phyloP scores from a whole-genome alignment of 2,797 vertebrate species.

The Anolis apletophallus region DNA sequence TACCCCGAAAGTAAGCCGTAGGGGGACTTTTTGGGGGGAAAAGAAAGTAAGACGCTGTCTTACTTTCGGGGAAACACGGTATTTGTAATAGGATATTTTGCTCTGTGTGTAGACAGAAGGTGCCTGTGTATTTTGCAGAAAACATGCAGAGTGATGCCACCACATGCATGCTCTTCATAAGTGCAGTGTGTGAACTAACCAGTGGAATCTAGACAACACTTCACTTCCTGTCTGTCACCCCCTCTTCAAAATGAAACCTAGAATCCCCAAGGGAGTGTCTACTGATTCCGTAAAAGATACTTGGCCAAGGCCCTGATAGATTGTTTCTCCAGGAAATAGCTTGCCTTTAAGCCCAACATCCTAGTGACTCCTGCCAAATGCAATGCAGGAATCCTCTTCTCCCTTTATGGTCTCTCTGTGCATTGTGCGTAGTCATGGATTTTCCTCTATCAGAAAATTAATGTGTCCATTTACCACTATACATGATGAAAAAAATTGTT shows the following conservation, averaged over 20 bases:
- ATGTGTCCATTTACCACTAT: background rate
- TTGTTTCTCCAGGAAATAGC: slow-evolving; percentile 13
- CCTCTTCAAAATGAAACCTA: background rate
- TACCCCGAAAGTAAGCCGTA: no score
- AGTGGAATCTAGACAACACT: slow-evolving; percentile 21
- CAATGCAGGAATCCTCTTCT: slow-evolving; percentile 10
- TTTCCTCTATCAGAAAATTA: slow-evolving; percentile 15
- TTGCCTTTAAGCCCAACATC: background rate
- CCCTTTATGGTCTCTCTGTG: background rate
- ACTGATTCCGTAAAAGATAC: slow-evolving; percentile 20
- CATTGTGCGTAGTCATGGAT: background rate
- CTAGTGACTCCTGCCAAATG: slow-evolving; percentile 11
- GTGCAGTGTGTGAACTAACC: slow-evolving; percentile 18
- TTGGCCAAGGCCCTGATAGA: slow-evolving; percentile 18
- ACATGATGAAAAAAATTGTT: slow-evolving; percentile 1
- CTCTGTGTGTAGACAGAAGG: background rate
- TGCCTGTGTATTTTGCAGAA: background rate
- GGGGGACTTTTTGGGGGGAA: no score
- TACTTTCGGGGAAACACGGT: no score
- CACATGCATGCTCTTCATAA: background rate
- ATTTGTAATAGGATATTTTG: background rate
- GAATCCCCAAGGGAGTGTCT: slow-evolving; percentile 18
- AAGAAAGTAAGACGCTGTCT: no score
- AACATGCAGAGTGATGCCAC: background rate
- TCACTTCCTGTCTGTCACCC: slow-evolving; percentile 29